Evolutionary conservation across 1,140 invertebrate genomes (phyloP), one percentile per base, ranked within the genome.

Genomic region (Cepaea nemoralis): DNA sequence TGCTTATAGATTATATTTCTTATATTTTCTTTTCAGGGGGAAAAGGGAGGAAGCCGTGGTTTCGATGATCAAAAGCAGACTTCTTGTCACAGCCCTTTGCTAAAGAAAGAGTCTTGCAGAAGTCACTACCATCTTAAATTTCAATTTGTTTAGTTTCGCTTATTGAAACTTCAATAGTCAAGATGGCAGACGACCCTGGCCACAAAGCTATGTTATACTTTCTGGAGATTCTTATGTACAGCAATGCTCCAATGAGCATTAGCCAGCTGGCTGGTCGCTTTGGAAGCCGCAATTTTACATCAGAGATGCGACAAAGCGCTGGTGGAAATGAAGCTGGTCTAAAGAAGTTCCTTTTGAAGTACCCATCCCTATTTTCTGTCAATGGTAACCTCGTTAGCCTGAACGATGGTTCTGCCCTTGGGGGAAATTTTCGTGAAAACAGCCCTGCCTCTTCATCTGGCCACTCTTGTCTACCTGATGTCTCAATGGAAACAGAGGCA

Each of bases 171-270:
- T 39, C 12, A 35, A 69, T 45, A 69, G 27, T 39, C 16, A 89
- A 85, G 77, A 91, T 91, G 90, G 89, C 89, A 35, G 91, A 91
- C 77, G 91, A 92, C 81, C 87, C 91, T 35, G 89, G 89, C 70
- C 91, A 92, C 85, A 91, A 92, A 80, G 91, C 90, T 45, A 92
- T 92, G 90, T 85, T 92, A 84, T 92, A 91, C 85, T 92, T 92
- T 84, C 81, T 92, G 74, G 92, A 92, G 84, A 90, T 92, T 67
- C 83, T 92, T 24, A 92, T 92, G 89, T 91, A 92, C 85, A 90
- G 87, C 81, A 87, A 83, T 69, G 88, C 85, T 16, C 90, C 89
- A 19, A 86, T 91, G 66, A 89, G 90, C 50, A 90, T 91, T 67
- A 89, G 89, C 83, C 90, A 92, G 83, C 82, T 92, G 73, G 91